phyloP scores from a whole-genome alignment of 2,113 vertebrate genomes.

The Parotia lawesii region DNA sequence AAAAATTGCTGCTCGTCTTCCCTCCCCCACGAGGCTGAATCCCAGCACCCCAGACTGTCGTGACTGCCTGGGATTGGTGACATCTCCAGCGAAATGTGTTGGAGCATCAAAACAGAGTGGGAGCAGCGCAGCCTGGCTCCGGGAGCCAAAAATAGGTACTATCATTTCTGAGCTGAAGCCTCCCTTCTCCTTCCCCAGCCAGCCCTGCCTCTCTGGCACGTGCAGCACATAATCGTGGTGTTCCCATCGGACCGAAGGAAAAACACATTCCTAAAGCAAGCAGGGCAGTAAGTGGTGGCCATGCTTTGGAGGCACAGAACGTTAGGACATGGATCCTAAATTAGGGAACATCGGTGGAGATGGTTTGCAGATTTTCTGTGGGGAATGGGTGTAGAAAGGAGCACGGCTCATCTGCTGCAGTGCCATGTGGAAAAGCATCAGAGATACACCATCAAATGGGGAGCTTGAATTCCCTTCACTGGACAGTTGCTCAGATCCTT shows the following conservation, averaged over 20 bases:
- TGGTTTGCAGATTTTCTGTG: neutral
- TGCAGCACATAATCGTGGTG: neutral
- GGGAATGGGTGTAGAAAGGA: neutral
- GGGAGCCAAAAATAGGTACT: constrained; percentile 62
- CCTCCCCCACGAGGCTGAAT: neutral
- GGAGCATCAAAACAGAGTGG: constrained; percentile 30
- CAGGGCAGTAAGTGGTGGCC: neutral
- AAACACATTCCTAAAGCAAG: constrained; percentile 21
- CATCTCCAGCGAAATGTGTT: constrained; percentile 13
- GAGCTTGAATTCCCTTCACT: neutral
- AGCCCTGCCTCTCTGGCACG: constrained; percentile 41
- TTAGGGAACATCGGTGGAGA: neutral
- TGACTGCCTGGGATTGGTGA: neutral
- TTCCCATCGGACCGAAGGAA: constrained; percentile 12
- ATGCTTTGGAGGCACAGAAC: neutral
- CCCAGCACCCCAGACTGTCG: constrained; percentile 1
- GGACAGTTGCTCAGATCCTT: neutral
- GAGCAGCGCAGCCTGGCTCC: constrained; percentile 4
- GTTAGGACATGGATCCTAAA: neutral
- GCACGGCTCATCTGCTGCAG: neutral
- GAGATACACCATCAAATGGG: neutral
- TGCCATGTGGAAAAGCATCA: neutral
- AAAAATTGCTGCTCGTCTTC: neutral
- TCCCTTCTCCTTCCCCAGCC: constrained; percentile 29
- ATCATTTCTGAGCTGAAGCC: constrained; percentile 47